Conservation (phyloP, 2,797 vertebrate species). For the Paedocypris micromegethes region DNA sequence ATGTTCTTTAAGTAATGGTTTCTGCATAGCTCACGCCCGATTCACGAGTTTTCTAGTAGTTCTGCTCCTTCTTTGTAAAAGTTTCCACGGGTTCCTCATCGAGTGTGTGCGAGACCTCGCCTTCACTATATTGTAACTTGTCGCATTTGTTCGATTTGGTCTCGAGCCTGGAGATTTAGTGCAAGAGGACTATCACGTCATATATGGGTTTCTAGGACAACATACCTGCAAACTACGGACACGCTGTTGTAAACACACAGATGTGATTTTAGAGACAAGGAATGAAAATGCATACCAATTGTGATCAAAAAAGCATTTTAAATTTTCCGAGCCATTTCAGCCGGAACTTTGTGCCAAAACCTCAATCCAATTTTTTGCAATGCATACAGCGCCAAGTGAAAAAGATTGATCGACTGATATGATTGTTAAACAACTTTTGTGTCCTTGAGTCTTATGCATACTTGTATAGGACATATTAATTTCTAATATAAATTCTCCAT, state of each 20-base stretch:
- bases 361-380: too few relatives aligned
- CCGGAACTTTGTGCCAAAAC: too few relatives aligned
- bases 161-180: background rate
- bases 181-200: too few relatives aligned
- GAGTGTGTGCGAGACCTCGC: slow-evolving; percentile 27
- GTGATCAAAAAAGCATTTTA: too few relatives aligned
- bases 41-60: slow-evolving; percentile 55
- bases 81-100: slow-evolving; percentile 32
- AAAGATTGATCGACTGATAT: background rate
- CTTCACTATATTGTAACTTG: slow-evolving; percentile 16
- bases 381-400: too few relatives aligned
- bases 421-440: background rate
- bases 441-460: too few relatives aligned
- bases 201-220: too few relatives aligned
- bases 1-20: slow-evolving; percentile 61
- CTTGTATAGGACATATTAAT: slow-evolving; percentile 1
- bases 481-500: slow-evolving; percentile 40
- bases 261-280: too few relatives aligned
- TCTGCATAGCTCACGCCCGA: slow-evolving; percentile 48
- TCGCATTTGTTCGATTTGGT: slow-evolving; percentile 23
- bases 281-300: too few relatives aligned
- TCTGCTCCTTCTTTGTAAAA: slow-evolving; percentile 51
- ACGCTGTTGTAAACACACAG: too few relatives aligned
- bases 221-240: too few relatives aligned
- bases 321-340: too few relatives aligned